Percentiles rank a stretch among this genome's conserved stretches.
Conservation (phyloP, 2,888 invertebrate species). For the Selenia dentaria region DNA sequence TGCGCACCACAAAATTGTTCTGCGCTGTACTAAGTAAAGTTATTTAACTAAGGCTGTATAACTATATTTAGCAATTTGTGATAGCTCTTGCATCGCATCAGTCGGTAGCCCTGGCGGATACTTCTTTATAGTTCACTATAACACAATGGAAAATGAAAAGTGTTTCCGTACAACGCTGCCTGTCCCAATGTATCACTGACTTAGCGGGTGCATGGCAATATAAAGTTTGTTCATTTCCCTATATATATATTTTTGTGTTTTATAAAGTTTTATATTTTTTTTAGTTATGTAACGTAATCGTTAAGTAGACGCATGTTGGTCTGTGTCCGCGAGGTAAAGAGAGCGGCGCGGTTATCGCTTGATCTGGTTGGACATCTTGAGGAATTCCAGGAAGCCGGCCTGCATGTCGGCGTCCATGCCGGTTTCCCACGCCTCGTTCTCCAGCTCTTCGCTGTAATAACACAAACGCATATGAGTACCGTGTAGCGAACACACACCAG, state of each 20-base stretch:
- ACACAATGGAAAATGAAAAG: too few species aligned
- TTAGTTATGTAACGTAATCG: conserved; percentile 57
- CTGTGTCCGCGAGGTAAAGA: conserved; percentile 54
- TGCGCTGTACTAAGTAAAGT: too few species aligned
- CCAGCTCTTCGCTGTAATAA: conserved; percentile 69
- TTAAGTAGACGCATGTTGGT: conserved; percentile 58
- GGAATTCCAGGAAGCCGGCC: conserved; percentile 79
- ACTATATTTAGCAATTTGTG: too few species aligned
- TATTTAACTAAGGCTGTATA: too few species aligned
- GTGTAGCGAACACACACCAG: too few species aligned
- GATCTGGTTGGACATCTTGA: conserved; percentile 81
- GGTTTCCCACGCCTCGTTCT: conserved; percentile 80
- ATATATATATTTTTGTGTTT: conserved; percentile 73
- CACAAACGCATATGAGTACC: too few species aligned
- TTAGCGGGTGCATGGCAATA: conserved; percentile 31
- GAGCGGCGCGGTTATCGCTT: conserved; percentile 72
- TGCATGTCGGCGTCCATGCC: conserved; percentile 83
- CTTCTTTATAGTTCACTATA: too few species aligned
- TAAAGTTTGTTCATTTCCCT: conserved; percentile 46
- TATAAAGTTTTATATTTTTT: conserved; percentile 66
- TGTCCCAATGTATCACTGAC: conserved; percentile 1
- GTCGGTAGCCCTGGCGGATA: too few species aligned
- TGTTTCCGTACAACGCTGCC: too few species aligned
- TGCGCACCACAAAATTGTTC: too few species aligned
- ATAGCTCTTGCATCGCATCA: too few species aligned